phyloP scores from a whole-genome alignment of 2,888 invertebrate genomes.

The Vanessa cardui region DNA sequence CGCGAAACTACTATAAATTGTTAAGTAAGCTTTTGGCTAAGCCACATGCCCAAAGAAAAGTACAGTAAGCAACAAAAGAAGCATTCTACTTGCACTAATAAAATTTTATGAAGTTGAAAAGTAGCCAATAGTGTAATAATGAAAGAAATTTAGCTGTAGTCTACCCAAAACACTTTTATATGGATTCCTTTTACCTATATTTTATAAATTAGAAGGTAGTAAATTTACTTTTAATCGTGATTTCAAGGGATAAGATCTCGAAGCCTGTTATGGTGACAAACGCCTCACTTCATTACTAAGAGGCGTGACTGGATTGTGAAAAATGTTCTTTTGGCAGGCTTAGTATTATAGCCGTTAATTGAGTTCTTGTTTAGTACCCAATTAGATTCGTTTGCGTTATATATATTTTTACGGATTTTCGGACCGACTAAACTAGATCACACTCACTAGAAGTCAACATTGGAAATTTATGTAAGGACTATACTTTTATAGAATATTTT shows the following conservation, averaged over 20 bases:
- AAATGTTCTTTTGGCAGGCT: constrained; percentile 51
- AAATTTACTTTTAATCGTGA: constrained; percentile 74
- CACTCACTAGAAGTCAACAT: background rate
- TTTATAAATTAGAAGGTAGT: constrained; percentile 45
- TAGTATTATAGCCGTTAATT: constrained; percentile 25
- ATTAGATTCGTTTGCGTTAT: constrained; percentile 12
- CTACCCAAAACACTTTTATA: background rate
- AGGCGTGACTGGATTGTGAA: constrained; percentile 70
- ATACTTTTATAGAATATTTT: too few species aligned
- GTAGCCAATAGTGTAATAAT: constrained; percentile 35
- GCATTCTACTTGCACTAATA: constrained; percentile 34
- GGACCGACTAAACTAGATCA: background rate
- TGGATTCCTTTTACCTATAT: constrained; percentile 10
- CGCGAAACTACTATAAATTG: constrained; percentile 34
- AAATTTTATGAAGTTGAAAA: constrained; percentile 39
- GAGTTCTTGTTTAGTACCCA: constrained; percentile 20
- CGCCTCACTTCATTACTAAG: constrained; percentile 70
- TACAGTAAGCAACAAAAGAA: constrained; percentile 37
- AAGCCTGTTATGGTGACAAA: constrained; percentile 72
- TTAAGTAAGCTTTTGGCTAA: constrained; percentile 41
- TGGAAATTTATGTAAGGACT: too few species aligned
- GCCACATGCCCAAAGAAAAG: constrained; percentile 33
- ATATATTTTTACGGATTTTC: background rate
- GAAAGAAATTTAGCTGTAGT: constrained; percentile 21
- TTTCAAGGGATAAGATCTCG: constrained; percentile 64